Conservation (phyloP, 2,888 invertebrate genomes). For the Seira musarum region DNA sequence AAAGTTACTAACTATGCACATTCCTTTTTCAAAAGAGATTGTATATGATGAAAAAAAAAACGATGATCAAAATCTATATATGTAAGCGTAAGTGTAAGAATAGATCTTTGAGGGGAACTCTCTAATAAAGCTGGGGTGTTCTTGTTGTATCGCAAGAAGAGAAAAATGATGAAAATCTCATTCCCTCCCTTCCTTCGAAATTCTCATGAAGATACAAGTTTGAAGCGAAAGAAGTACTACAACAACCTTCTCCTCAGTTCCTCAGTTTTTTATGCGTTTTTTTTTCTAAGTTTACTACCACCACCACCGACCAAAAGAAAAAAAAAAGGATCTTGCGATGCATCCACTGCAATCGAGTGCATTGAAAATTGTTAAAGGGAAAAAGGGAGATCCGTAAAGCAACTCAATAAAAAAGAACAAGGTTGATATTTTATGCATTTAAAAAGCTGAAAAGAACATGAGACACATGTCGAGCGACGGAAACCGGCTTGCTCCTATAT, state of each 20-base stretch:
- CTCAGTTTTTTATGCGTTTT: constrained; percentile 16
- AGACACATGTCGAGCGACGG: constrained; percentile 64
- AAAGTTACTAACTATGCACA: too few species aligned
- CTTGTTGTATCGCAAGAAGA: constrained; percentile 44
- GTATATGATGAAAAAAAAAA: background rate
- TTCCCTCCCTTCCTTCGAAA: constrained; percentile 58
- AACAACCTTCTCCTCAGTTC: constrained; percentile 17
- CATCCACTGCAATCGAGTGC: constrained; percentile 35
- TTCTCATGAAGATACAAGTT: constrained; percentile 43
- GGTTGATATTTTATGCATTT: constrained; percentile 60
- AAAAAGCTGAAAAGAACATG: constrained; percentile 49
- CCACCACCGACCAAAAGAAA: constrained; percentile 5
- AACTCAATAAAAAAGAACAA: constrained; percentile 54
- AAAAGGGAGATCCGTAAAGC: constrained; percentile 57
- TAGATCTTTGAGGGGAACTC: constrained; percentile 40
- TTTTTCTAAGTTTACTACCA: constrained; percentile 19
- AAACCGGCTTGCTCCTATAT: constrained; percentile 53
- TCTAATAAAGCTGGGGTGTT: constrained; percentile 49
- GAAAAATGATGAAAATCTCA: constrained; percentile 39
- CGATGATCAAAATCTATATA: constrained; percentile 12
- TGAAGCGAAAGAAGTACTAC: constrained; percentile 30
- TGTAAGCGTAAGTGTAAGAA: background rate
- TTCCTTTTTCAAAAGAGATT: constrained; percentile 17
- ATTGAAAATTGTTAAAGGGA: constrained; percentile 60
- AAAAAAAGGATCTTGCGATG: constrained; percentile 18